phyloP scores from a whole-genome alignment of 2,113 vertebrate genomes.

The Tychaedon coryphoeus region DNA sequence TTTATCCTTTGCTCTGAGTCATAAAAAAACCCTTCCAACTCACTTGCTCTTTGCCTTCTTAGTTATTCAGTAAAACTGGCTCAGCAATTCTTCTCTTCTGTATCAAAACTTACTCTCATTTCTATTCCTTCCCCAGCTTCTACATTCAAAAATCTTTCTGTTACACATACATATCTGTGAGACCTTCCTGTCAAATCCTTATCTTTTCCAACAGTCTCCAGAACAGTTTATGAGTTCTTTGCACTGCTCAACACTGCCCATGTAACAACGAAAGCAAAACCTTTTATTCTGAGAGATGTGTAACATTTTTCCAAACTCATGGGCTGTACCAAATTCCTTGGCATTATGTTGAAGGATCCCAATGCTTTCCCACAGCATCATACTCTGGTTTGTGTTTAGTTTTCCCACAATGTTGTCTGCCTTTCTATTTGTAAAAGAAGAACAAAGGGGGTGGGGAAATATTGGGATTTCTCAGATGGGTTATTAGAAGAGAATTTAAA shows the following conservation, averaged over 20 bases:
- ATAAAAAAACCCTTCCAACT: too few relatives aligned
- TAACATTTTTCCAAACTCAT: neutral
- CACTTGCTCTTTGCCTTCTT: too few relatives aligned
- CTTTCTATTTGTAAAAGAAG: neutral
- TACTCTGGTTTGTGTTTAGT: neutral
- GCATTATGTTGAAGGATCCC: neutral
- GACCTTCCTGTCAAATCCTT: too few relatives aligned
- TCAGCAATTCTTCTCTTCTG: too few relatives aligned
- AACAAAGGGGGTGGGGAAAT: neutral
- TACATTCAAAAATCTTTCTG: too few relatives aligned
- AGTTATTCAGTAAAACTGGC: too few relatives aligned
- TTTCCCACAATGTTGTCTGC: neutral
- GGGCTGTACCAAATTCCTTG: neutral
- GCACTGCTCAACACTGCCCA: accelerated
- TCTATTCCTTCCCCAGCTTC: too few relatives aligned
- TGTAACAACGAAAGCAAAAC: accelerated
- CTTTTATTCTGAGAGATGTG: accelerated
- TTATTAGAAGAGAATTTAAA: neutral
- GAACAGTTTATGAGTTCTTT: accelerated
- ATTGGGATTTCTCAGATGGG: neutral
- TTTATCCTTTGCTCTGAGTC: too few relatives aligned
- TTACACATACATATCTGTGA: too few relatives aligned
- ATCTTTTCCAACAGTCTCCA: neutral
- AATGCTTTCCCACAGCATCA: neutral
- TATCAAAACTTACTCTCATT: too few relatives aligned